phyloP scores from a whole-genome alignment of 1,140 invertebrate species.

The Atopsyche davidsoni region DNA sequence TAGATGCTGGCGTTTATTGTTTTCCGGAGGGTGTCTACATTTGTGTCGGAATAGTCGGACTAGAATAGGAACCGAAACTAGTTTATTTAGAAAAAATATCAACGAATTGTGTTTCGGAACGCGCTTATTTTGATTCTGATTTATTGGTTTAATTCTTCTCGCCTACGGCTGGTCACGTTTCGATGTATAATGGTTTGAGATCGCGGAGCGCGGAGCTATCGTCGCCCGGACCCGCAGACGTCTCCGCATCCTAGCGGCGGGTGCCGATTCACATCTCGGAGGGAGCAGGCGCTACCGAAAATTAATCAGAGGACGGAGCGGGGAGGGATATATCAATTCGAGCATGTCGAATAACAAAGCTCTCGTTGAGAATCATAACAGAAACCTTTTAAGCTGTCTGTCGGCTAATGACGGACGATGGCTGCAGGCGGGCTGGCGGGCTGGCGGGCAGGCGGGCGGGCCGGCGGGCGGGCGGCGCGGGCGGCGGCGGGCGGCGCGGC shows the following conservation, averaged over 20 bases:
- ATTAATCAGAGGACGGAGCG: background rate
- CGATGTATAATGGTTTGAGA: too few relatives aligned
- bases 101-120: too few relatives aligned
- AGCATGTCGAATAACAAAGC: background rate
- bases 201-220: too few relatives aligned
- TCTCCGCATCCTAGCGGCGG: too few relatives aligned
- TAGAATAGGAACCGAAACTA: too few relatives aligned
- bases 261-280: background rate
- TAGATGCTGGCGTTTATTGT: too few relatives aligned
- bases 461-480: constrained; percentile 36
- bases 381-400: background rate
- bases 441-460: constrained; percentile 43
- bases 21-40: too few relatives aligned
- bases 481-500: constrained; percentile 27
- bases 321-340: background rate
- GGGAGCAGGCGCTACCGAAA: background rate
- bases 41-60: too few relatives aligned
- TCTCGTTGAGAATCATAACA: background rate
- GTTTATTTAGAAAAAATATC: too few relatives aligned
- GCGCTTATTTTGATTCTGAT: too few relatives aligned
- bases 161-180: too few relatives aligned
- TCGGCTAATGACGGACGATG: constrained; percentile 11
- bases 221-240: constrained; percentile 11
- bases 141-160: too few relatives aligned
- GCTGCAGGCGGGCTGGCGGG: constrained; percentile 40